Percentiles rank a stretch among this genome's conserved stretches.
phyloP scores from a whole-genome alignment of 2,797 vertebrate species.

The Ctenochaetus hawaiiensis region DNA sequence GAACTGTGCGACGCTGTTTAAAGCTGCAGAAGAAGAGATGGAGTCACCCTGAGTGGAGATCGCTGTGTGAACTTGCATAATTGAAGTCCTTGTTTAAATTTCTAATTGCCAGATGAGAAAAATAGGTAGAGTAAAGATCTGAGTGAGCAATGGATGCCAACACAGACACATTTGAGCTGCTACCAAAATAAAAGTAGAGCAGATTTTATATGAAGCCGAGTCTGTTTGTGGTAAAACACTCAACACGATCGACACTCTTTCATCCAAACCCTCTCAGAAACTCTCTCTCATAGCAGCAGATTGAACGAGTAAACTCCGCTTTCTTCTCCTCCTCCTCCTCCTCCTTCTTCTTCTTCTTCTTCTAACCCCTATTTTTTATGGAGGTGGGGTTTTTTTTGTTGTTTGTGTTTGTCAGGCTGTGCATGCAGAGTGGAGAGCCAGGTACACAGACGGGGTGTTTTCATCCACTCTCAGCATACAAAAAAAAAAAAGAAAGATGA shows the following conservation, averaged over 20 bases:
- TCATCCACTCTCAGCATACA: conserved; percentile 39
- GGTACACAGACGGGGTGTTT: conserved; percentile 44
- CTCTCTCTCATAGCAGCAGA: conserved; percentile 9
- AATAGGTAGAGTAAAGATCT: too few relatives aligned
- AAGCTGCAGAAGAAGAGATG: too few relatives aligned
- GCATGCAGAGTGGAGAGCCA: conserved; percentile 28
- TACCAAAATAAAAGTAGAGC: too few relatives aligned
- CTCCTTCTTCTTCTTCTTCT: too few relatives aligned
- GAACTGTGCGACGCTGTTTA: too few relatives aligned
- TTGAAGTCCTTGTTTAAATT: too few relatives aligned
- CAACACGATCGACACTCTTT: neutral
- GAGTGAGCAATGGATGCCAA: too few relatives aligned
- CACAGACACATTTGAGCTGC: too few relatives aligned
- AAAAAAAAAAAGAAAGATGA: conserved; percentile 12
- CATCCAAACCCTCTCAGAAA: neutral
- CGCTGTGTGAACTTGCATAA: too few relatives aligned
- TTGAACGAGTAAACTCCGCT: conserved; percentile 28
- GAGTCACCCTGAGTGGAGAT: too few relatives aligned
- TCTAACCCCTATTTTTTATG: neutral
- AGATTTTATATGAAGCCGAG: too few relatives aligned
- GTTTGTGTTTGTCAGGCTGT: conserved; percentile 37
- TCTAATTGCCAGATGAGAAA: too few relatives aligned
- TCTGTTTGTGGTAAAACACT: neutral
- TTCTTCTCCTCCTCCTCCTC: neutral
- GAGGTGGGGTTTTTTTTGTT: conserved; percentile 18